Percentiles rank a stretch among this genome's conserved stretches.
These are phyloP conservation scores for Phymatocera aterrima DNA, from an alignment of 2,888 invertebrate species.

Conservation along the genomic window DNA sequence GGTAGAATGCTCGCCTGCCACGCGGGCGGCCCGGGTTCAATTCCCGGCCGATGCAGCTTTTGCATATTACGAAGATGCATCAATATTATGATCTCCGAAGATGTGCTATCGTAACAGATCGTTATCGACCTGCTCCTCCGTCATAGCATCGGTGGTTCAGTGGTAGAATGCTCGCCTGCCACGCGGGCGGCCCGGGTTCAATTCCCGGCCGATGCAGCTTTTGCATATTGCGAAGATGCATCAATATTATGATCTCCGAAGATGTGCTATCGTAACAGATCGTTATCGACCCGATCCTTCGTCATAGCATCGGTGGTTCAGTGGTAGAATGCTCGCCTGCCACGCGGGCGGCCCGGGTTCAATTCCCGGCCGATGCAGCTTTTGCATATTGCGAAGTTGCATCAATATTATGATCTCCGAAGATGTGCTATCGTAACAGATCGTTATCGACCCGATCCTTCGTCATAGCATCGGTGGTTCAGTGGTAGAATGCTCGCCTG, in stretches of 20 bases:
- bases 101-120: too few relatives aligned
- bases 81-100: too few relatives aligned
- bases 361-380: constrained; percentile 70
- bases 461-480: constrained; percentile 59
- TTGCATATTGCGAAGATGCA: too few relatives aligned
- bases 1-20: constrained; percentile 75
- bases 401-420: too few relatives aligned
- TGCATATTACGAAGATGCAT: too few relatives aligned
- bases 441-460: too few relatives aligned
- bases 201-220: constrained; percentile 70
- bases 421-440: too few relatives aligned
- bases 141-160: constrained; percentile 63
- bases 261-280: too few relatives aligned
- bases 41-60: constrained; percentile 70
- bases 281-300: too few relatives aligned
- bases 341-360: constrained; percentile 71
- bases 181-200: constrained; percentile 71
- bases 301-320: constrained; percentile 61
- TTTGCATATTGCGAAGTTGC: too few relatives aligned
- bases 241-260: too few relatives aligned
- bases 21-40: constrained; percentile 71
- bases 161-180: constrained; percentile 75
- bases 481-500: constrained; percentile 75
- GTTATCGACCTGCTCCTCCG: too few relatives aligned
- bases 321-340: constrained; percentile 75